Conservation (phyloP, 2,113 vertebrate species). For the Pachypanchax playfairii region DNA sequence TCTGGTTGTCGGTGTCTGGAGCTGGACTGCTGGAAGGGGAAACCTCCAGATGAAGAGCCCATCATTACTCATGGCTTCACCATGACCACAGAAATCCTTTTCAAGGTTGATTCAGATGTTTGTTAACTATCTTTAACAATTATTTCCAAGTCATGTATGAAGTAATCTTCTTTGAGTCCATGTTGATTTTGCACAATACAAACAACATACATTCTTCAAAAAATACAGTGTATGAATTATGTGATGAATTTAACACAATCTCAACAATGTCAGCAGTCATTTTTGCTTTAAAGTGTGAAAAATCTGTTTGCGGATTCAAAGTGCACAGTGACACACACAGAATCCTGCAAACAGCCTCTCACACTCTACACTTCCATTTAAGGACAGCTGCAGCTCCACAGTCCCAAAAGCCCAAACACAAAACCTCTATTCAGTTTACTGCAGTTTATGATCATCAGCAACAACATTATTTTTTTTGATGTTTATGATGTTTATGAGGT, state of each 20-base stretch:
- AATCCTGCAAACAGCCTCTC: slow-evolving; percentile 11
- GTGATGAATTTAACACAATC: too few relatives aligned
- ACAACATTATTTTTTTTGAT: slow-evolving; percentile 10
- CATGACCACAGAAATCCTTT: slow-evolving; percentile 98
- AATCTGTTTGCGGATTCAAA: neutral
- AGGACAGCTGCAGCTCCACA: slow-evolving; percentile 50
- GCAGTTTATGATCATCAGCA: slow-evolving; percentile 28
- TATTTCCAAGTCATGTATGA: too few relatives aligned
- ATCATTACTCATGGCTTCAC: slow-evolving; percentile 98
- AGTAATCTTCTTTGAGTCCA: too few relatives aligned
- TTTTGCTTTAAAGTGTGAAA: too few relatives aligned
- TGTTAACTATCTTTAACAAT: too few relatives aligned
- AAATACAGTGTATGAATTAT: too few relatives aligned
- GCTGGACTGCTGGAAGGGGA: slow-evolving; percentile 98
- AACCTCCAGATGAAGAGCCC: slow-evolving; percentile 93
- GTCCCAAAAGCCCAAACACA: slow-evolving; percentile 28
- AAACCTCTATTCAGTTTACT: slow-evolving; percentile 44
- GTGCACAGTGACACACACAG: slow-evolving; percentile 11
- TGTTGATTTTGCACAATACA: too few relatives aligned
- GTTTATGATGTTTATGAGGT: neutral
- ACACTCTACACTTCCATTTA: slow-evolving; percentile 67
- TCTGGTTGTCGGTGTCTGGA: slow-evolving; percentile 95
- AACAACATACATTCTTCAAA: too few relatives aligned
- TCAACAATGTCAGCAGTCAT: too few relatives aligned
- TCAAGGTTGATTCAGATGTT: slow-evolving; percentile 81